Base-by-base conservation (phyloP, 2,113 vertebrate genomes). In the Anthoscopus minutus region DNA sequence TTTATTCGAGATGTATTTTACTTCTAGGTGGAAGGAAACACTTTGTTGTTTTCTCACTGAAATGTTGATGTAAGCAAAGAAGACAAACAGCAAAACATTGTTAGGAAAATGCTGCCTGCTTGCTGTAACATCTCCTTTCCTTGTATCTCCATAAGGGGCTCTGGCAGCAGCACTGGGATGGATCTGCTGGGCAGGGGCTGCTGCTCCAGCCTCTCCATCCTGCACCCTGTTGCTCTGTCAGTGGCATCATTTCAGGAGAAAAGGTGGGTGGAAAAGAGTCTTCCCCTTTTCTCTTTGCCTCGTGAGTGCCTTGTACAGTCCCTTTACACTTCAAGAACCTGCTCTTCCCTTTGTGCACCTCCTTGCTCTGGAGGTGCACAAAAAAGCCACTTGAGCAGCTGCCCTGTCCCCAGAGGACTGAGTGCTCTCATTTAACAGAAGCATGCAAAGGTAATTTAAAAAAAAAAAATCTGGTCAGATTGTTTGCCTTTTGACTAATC, bases 151-250 rank as follows among this genome's bases (percentile, higher is more conserved):
- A 33, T 28, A 24, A 67, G 81, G 60, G 50, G 85, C 81, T 57
- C 47, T 6, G 50, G 6, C 24, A 40, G 79, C 3, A 5, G 35
- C 0, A 0, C 5, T 3, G 28, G 40, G 30, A 13, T 45, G 64
- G 61, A 19, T 13, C 30, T 53, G 60, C 84, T 33, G 58, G 12
- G 31, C 20, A 31, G 64, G 67, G 74, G 11, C 42, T 12, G 51
- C 77, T 3, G 6, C 11, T n/a, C 53, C 50, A 4, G 0, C 1
- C 17, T 25, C 15, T 45, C 54, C n/a, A 48, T 35, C 53, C 67
- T 7, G 37, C 64, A 16, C 20, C 72, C 42, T 2, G 6, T 1
- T 14, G 45, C 51, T 61, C n/a, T 22, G 25, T 7, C 31, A 17
- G 58, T 0, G 60, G 54, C 38, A 14, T 2, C 27, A 9, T 47